Evolutionary conservation across 2,888 invertebrate species (phyloP).

Genomic region (Stegana nigrithorax): DNA sequence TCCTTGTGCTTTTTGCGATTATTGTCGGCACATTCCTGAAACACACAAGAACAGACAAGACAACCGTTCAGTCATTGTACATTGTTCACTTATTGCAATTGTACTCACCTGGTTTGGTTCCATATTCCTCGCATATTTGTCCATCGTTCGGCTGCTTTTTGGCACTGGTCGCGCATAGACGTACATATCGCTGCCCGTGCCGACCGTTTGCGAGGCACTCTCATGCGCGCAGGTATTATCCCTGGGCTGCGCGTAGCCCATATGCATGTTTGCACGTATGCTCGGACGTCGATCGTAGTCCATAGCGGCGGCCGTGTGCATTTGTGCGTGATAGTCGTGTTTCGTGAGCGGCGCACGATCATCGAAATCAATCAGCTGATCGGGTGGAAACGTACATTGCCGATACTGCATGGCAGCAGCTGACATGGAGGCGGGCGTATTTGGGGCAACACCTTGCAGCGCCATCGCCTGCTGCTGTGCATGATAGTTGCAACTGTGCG

Average conservation of each 20-base stretch:
- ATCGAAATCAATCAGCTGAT: conserved; percentile 65
- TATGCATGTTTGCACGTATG: conserved; percentile 17
- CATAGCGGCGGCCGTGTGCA: conserved; percentile 37
- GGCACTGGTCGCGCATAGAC: conserved; percentile 58
- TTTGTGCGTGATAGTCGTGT: conserved; percentile 48
- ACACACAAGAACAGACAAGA: too few species aligned
- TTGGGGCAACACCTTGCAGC: conserved; percentile 2
- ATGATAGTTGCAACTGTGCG: conserved; percentile 52
- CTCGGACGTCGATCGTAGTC: conserved; percentile 41
- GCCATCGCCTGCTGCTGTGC: conserved; percentile 26
- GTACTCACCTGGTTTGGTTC: conserved; percentile 49
- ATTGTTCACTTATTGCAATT: too few species aligned
- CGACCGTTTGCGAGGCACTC: conserved; percentile 26
- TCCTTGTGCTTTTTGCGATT: conserved; percentile 56
- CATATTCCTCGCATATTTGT: conserved; percentile 50
- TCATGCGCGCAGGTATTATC: conserved; percentile 42
- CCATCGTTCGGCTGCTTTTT: conserved; percentile 43
- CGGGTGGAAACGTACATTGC: conserved; percentile 58
- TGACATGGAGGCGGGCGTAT: neutral
- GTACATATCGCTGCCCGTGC: conserved; percentile 49
- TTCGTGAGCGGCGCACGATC: conserved; percentile 58
- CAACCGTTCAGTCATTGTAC: too few species aligned
- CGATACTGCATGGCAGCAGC: conserved; percentile 44
- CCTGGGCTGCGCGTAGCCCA: conserved; percentile 39
- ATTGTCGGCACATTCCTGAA: conserved; percentile 50